phyloP scores from a whole-genome alignment of 2,113 vertebrate species.

The Nerophis lumbriciformis region DNA sequence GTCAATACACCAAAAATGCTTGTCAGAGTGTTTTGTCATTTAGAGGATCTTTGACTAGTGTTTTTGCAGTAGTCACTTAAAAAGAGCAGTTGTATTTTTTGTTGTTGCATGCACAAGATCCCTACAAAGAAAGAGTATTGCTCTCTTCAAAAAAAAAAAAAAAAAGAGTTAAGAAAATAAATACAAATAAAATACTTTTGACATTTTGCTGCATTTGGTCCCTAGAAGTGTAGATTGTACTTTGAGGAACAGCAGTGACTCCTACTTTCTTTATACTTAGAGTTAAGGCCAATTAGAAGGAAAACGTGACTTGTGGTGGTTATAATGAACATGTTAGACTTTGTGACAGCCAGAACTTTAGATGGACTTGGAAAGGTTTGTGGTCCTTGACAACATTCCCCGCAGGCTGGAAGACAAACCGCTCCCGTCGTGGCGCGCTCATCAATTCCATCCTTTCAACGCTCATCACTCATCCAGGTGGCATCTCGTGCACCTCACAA shows the following conservation, averaged over 20 bases:
- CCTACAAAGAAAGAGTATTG: too few relatives aligned
- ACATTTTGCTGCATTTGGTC: too few relatives aligned
- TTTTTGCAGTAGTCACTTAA: too few relatives aligned
- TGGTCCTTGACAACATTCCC: constrained; percentile 53
- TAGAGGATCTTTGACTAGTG: too few relatives aligned
- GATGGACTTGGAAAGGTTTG: constrained; percentile 50
- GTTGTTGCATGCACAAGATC: too few relatives aligned
- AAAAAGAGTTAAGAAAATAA: too few relatives aligned
- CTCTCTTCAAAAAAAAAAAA: too few relatives aligned
- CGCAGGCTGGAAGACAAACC: constrained; percentile 60
- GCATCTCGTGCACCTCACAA: constrained; percentile 62
- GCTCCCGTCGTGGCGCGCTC: constrained; percentile 58
- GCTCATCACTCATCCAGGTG: constrained; percentile 62
- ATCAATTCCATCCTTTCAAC: constrained; percentile 57
- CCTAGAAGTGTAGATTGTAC: neutral
- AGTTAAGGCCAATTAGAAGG: neutral
- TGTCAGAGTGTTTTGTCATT: too few relatives aligned
- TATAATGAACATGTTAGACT: constrained; percentile 41
- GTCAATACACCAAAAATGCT: too few relatives aligned
- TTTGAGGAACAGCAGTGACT: neutral
- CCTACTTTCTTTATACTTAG: too few relatives aligned
- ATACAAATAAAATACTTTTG: too few relatives aligned
- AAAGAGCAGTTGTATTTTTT: too few relatives aligned
- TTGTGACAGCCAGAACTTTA: constrained; percentile 19
- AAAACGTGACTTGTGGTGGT: constrained; percentile 8